Conservation (phyloP, 2,888 invertebrate genomes). For the Amiota minor region DNA sequence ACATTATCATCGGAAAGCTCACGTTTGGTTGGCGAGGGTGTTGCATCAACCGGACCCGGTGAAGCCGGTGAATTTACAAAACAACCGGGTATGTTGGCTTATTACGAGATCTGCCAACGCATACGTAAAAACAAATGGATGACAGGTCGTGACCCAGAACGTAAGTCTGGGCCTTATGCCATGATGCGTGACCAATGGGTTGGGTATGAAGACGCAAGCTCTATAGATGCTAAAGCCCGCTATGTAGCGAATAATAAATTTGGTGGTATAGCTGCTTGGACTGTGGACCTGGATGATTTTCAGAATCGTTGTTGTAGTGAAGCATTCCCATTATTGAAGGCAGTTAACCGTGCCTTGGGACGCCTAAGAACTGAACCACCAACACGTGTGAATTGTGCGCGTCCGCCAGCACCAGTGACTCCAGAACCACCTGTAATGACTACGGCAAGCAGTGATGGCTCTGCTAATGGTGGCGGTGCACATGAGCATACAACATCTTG, state of each 20-base stretch:
- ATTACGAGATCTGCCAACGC: constrained; percentile 87
- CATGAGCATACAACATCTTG: constrained; percentile 65
- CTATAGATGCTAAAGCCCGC: constrained; percentile 83
- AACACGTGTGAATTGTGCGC: constrained; percentile 78
- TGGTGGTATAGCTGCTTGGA: constrained; percentile 91
- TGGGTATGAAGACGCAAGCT: constrained; percentile 87
- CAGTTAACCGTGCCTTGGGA: constrained; percentile 85
- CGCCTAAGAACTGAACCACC: constrained; percentile 76
- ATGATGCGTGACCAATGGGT: constrained; percentile 90
- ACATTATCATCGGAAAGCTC: constrained; percentile 75
- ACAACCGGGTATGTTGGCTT: constrained; percentile 90
- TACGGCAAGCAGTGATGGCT: constrained; percentile 78
- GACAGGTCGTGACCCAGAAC: constrained; percentile 78
- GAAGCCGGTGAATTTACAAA: constrained; percentile 86
- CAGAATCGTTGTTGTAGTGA: constrained; percentile 88
- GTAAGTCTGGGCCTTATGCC: constrained; percentile 80
- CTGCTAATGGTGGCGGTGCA: constrained; percentile 41
- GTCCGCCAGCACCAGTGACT: constrained; percentile 82
- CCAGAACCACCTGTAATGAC: constrained; percentile 85
- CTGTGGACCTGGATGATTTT: constrained; percentile 90
- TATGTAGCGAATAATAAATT: constrained; percentile 83
- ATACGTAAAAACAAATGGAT: constrained; percentile 81
- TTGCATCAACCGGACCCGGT: constrained; percentile 82
- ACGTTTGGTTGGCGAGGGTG: constrained; percentile 76
- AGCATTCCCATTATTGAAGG: constrained; percentile 83